Conservation (phyloP, 1,140 invertebrate genomes). For the Octopus sinensis region DNA sequence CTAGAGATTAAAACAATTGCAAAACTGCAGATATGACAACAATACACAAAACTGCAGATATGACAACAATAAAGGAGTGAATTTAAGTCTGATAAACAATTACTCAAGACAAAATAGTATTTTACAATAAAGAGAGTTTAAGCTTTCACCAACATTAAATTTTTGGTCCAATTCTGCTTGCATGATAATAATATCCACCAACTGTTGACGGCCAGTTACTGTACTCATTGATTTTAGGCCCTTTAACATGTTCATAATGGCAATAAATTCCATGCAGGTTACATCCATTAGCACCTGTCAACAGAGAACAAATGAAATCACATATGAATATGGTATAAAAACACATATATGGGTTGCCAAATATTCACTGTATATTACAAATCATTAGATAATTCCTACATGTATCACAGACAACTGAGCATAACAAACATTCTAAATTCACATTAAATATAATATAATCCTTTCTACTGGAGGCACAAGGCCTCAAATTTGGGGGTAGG, state of each 20-base stretch:
- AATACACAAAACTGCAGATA: too few species aligned
- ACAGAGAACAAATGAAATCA: conserved; percentile 19
- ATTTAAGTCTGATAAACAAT: too few species aligned
- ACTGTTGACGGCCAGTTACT: conserved; percentile 77
- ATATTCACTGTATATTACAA: too few species aligned
- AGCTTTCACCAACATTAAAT: conserved; percentile 67
- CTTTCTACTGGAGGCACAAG: too few species aligned
- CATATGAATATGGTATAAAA: too few species aligned
- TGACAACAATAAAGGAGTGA: too few species aligned
- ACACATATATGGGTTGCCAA: too few species aligned
- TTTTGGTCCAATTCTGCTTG: conserved; percentile 74
- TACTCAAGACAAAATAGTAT: too few species aligned
- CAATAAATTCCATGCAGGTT: conserved; percentile 86
- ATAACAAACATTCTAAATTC: not conserved
- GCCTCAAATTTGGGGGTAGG: too few species aligned
- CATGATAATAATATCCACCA: conserved; percentile 79
- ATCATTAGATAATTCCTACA: too few species aligned
- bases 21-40: too few species aligned
- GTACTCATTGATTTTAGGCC: conserved; percentile 77
- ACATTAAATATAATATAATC: not conserved
- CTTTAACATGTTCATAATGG: conserved; percentile 80
- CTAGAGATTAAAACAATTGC: too few species aligned
- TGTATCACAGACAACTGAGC: not conserved
- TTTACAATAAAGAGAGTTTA: not conserved
- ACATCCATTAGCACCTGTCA: conserved; percentile 69